Evolutionary conservation across 2,797 vertebrate species (phyloP).

Genomic region (Aotus griseimembra): DNA sequence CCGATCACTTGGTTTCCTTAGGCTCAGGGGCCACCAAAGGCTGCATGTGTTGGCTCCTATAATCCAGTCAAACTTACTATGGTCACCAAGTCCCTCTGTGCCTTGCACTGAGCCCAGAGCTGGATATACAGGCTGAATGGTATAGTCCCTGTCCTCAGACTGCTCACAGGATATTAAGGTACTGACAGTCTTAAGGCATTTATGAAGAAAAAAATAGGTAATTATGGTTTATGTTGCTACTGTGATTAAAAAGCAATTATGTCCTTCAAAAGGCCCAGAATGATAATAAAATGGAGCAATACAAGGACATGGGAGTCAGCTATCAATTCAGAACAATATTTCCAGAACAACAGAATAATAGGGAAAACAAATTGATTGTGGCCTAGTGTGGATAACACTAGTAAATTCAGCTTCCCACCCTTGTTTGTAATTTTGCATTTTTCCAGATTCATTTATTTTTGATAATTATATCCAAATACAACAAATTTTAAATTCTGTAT

Average conservation of each 20-base stretch:
- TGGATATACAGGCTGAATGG: background rate
- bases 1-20: background rate
- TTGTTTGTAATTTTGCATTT: background rate
- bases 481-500: conserved; percentile 8
- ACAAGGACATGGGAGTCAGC: background rate
- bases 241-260: conserved; percentile 55
- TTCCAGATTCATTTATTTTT: background rate
- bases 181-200: background rate
- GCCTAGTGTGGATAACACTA: background rate
- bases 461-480: conserved; percentile 43
- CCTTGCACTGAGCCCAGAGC: fast-evolving
- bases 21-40: background rate
- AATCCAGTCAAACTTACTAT: no score
- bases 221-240: conserved; percentile 37
- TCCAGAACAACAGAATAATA: conserved; percentile 31
- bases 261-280: conserved; percentile 14
- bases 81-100: background rate
- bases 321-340: background rate
- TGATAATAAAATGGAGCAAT: background rate
- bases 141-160: background rate
- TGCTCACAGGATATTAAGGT: background rate
- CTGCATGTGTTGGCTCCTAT: background rate
- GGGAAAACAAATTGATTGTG: background rate
- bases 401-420: background rate
- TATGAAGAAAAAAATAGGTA: background rate